Evolutionary conservation across 1,140 invertebrate species (phyloP), one percentile per base, ranked within the genome.

Genomic region (Penaeus chinensis): DNA sequence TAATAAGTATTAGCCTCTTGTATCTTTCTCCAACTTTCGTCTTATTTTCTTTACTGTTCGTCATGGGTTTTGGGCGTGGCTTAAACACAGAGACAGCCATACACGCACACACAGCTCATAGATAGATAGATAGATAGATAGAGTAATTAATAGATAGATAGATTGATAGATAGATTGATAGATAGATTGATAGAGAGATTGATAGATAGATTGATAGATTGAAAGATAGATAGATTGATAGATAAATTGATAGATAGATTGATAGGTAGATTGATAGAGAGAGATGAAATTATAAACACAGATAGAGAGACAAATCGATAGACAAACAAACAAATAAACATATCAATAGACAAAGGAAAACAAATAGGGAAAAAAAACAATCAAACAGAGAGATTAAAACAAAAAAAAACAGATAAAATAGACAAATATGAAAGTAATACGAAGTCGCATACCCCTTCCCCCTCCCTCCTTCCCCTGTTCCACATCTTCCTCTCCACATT

Each of bases 111-210:
- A 76, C 74, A 76, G 5, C 47, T 11, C 22, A 42, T 76, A 76
- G 20, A 77, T 77, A 77, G 22, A 77, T 77, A 42, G 37, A 77
- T 77, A 77, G 37, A 77, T 77, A 77, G 20, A 77, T 77, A 19
- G 22, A 77, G 19, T 22, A 20, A 76, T 76, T 42, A 20, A 76
- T 76, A 76, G 32, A 77, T 77, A 77, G 22, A 77, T 77, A 77
- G 22, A 77, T 74, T 27, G 24, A 74, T 66, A 66, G 19, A 65
- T 65, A 65, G 19, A 65, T 65, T 20, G 3, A 3, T 65, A 65
- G 19, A 65, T 65, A 65, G 2, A 65, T 65, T 20, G 19, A 37
- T 37, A 37, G 37, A 5, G 5, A 37, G 37, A 37, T 37, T 5
- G 37, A 54, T 54, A 54, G 10, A 54, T 54, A 54, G 47, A 54